Conservation (phyloP, 2,113 vertebrate genomes). For the Eira barbara region DNA sequence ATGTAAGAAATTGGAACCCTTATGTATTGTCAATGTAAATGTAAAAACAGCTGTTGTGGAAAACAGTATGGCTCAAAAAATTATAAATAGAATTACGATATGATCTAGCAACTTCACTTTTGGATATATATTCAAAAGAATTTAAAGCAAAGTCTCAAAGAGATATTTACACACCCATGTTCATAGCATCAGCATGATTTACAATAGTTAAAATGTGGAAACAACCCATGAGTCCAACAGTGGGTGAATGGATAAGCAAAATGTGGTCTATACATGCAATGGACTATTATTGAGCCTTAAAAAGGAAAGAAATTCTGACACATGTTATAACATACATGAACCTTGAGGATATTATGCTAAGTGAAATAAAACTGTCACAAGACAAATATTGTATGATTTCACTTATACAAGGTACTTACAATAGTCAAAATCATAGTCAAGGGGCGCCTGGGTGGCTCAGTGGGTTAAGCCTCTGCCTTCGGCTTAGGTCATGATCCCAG, state of each 20-base stretch:
- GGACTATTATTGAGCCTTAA: background rate
- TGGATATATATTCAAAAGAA: background rate
- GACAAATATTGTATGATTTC: background rate
- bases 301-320: background rate
- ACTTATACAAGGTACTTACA: background rate
- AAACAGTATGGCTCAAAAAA: background rate
- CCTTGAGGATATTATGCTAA: background rate
- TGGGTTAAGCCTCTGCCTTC: too few species aligned
- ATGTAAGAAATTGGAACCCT: background rate
- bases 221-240: background rate
- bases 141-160: background rate
- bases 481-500: too few species aligned
- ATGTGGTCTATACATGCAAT: background rate
- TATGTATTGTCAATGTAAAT: background rate
- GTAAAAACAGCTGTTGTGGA: background rate
- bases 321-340: background rate
- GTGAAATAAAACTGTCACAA: background rate
- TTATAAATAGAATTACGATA: background rate
- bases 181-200: background rate
- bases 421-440: background rate
- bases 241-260: background rate
- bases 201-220: background rate
- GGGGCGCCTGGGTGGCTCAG: too few species aligned
- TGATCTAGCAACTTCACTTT: background rate
- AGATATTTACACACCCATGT: background rate